A percentile compares a stretch with the other conserved stretches of the same genome.
These are phyloP conservation scores for Noctua fimbriata DNA, from an alignment of 2,888 invertebrate species.

Conservation along the genomic window DNA sequence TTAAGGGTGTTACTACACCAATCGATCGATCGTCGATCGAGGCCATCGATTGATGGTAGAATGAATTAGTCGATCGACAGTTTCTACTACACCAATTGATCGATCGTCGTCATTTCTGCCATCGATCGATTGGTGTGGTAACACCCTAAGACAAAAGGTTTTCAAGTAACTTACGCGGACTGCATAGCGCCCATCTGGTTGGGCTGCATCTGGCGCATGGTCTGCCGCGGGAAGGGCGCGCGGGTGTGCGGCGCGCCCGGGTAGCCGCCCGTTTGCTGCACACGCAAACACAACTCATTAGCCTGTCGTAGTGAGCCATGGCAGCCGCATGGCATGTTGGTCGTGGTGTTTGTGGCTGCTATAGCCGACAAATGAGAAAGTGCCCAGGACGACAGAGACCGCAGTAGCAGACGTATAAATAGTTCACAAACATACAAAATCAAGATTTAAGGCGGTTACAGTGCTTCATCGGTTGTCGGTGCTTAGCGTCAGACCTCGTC, in stretches of 20 bases:
- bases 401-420: background rate
- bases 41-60: too few relatives aligned
- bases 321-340: too few relatives aligned
- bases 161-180: constrained; percentile 77
- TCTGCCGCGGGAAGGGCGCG: constrained; percentile 84
- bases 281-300: background rate
- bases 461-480: background rate
- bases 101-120: too few relatives aligned
- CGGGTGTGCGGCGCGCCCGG: constrained; percentile 84
- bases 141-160: background rate
- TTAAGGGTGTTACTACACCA: too few relatives aligned
- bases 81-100: too few relatives aligned
- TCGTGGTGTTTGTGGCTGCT: too few relatives aligned
- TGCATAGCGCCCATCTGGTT: constrained; percentile 88
- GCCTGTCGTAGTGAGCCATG: background rate
- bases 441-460: background rate
- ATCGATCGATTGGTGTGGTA: too few relatives aligned
- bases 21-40: too few relatives aligned
- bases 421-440: background rate
- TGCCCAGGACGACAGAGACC: too few relatives aligned
- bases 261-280: constrained; percentile 78
- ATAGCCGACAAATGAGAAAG: background rate
- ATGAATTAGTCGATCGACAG: too few relatives aligned
- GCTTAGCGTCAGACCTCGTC: background rate
- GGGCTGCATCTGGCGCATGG: constrained; percentile 87